Evolutionary conservation across 1,140 invertebrate species (phyloP).

Genomic region (Sesamia nonagrioides): DNA sequence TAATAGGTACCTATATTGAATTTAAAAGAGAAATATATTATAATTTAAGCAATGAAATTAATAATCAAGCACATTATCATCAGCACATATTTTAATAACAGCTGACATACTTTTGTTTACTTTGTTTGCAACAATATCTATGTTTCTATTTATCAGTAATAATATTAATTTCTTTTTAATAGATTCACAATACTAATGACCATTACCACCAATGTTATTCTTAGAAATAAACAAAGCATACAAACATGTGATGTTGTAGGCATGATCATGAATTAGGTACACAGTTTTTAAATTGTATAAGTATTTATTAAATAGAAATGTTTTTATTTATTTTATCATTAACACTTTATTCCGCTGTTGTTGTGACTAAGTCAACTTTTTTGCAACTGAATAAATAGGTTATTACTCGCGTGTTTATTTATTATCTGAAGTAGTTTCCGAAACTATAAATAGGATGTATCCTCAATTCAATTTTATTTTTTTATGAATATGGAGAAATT

Average conservation of each 20-base stretch:
- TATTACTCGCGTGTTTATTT: conserved; percentile 63
- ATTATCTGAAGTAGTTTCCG: conserved; percentile 22
- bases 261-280: not conserved
- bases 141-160: not conserved
- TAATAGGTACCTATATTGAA: too few relatives aligned
- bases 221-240: conserved; percentile 1
- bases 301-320: not conserved
- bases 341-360: not conserved
- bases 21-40: not conserved
- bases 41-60: not conserved
- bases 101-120: not conserved
- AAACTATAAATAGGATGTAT: conserved; percentile 43
- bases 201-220: too few relatives aligned
- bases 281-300: not conserved
- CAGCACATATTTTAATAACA: not conserved
- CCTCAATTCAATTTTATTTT: not conserved
- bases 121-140: not conserved
- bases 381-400: conserved; percentile 56
- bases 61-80: not conserved
- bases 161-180: too few relatives aligned
- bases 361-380: not conserved
- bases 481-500: not conserved
- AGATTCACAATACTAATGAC: too few relatives aligned
- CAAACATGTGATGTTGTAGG: not conserved
- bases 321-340: not conserved